Base-by-base conservation (phyloP, 2,113 vertebrate genomes). In the Lamprotornis superbus region DNA sequence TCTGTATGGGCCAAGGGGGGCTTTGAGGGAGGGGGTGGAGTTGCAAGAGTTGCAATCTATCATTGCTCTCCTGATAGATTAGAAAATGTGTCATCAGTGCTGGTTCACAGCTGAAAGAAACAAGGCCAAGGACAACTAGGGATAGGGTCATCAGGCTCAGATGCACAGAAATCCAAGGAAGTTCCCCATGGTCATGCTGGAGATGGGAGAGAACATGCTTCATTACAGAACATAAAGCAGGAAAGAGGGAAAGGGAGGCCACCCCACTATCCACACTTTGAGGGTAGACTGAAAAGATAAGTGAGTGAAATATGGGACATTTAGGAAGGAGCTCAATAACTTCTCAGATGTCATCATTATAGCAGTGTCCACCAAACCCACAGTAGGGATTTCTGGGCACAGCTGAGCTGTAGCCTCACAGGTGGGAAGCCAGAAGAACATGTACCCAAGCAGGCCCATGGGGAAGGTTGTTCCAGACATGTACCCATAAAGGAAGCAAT, bases 1-100 rank as follows among this genome's bases (percentile, higher is more conserved):
- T 18, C 33, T 35, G 1, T 11, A 10, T 2, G 14, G 25, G 30
- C 15, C 12, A 37, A 22, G 0, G 0, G 0, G 7, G 22, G 22
- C 18, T 30, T 31, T 17, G 37, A 11, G 21, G 24, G 3, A 56
- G 5, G 20, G 17, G 15, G 4, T 18, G 8, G 18, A 20, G 2
- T 19, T 61, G 33, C 46, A 79, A 1, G 9, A 39, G 39, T 39
- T 39, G 39, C 7, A 67, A 49, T 21, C 39, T 39, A 39, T 39
- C 39, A 9, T 35, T 30, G 6, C 47, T 89, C 30, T 19, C 20
- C 22, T 75, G 31, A 24, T 12, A 22, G 28, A 8, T 23, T 49
- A 44, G 40, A 57, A 31, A 25, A 39, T 69, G 60, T 47, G 5
- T 18, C 23, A 23, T 7, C 25, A 65, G 47, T 33, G 50, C 30